Conservation (phyloP, 64 coral and sea anemone genomes). For the Porites lutea region DNA sequence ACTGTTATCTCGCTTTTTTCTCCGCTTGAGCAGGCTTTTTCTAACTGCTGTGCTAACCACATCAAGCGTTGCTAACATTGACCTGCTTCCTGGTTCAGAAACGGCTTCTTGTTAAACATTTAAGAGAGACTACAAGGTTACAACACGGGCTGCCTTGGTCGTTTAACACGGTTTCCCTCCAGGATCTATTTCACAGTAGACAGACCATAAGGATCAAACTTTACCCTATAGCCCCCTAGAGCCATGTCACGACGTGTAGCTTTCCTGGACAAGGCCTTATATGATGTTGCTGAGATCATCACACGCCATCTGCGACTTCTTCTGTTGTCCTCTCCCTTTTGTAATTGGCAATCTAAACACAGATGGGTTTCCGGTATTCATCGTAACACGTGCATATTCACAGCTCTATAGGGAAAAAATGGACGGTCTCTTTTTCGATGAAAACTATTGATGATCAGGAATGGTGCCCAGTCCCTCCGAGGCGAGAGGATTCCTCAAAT, state of each 20-base stretch:
- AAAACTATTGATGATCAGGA: neutral
- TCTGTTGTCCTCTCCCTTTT: slow-evolving; percentile 56
- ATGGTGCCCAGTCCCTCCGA: neutral
- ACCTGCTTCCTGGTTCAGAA: neutral
- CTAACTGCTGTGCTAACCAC: neutral
- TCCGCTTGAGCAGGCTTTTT: neutral
- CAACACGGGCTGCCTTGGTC: slow-evolving; percentile 35
- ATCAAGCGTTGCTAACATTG: no score
- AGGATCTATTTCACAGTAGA: slow-evolving; percentile 24
- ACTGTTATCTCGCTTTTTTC: no score
- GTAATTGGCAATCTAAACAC: slow-evolving; percentile 70
- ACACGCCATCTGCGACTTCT: slow-evolving; percentile 63
- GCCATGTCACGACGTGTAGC: neutral
- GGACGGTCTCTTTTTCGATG: slow-evolving; percentile 33
- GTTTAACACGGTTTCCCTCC: slow-evolving; percentile 16
- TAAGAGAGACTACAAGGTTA: slow-evolving; percentile 54
- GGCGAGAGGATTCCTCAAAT: no score
- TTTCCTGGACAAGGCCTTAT: neutral
- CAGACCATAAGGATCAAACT: neutral
- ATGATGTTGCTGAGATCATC: slow-evolving; percentile 36
- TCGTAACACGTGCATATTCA: neutral
- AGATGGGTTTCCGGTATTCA: neutral
- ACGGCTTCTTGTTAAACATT: slow-evolving; percentile 49
- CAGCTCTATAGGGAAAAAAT: slow-evolving; percentile 68
- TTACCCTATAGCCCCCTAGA: neutral